Percentiles rank a stretch among this genome's conserved stretches.
Conservation (phyloP, 2,888 invertebrate genomes). For the Rhagonycha fulva region DNA sequence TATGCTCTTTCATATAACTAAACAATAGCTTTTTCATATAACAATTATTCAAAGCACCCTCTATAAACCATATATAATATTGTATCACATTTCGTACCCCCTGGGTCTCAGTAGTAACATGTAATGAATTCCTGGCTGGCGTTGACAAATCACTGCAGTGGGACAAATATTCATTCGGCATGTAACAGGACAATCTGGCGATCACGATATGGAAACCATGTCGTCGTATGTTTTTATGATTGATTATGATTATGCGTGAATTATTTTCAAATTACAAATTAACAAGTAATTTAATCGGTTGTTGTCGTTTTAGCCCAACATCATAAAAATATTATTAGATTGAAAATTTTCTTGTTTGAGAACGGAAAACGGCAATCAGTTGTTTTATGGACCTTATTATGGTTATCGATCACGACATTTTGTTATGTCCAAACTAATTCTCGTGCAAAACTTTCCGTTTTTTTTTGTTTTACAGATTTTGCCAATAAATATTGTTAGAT, state of each 20-base stretch:
- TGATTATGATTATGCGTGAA: conserved; percentile 39
- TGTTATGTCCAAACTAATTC: not conserved
- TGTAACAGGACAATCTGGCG: conserved; percentile 37
- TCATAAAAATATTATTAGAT: conserved; percentile 19
- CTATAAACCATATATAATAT: conserved; percentile 41
- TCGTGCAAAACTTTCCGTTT: not conserved
- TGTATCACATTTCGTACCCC: conserved; percentile 43
- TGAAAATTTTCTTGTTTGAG: conserved; percentile 15
- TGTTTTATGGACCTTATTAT: not conserved
- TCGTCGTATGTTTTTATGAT: conserved; percentile 43
- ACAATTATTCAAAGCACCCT: conserved; percentile 43
- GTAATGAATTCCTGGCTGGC: conserved; percentile 52
- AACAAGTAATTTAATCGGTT: conserved; percentile 22
- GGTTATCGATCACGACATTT: not conserved
- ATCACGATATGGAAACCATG: conserved; percentile 40
- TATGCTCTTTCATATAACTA: conserved; percentile 22
- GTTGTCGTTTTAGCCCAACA: conserved; percentile 17
- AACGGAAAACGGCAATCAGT: conserved; percentile 15
- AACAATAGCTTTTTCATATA: conserved; percentile 21
- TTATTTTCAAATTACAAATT: conserved; percentile 23
- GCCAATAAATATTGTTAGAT: not conserved
- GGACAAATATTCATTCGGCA: conserved; percentile 44
- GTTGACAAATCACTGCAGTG: conserved; percentile 53
- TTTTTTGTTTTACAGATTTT: not conserved
- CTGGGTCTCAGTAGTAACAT: conserved; percentile 29